Base-by-base conservation (phyloP, 92 coral and sea anemone species). In the Actinernus sp. region DNA sequence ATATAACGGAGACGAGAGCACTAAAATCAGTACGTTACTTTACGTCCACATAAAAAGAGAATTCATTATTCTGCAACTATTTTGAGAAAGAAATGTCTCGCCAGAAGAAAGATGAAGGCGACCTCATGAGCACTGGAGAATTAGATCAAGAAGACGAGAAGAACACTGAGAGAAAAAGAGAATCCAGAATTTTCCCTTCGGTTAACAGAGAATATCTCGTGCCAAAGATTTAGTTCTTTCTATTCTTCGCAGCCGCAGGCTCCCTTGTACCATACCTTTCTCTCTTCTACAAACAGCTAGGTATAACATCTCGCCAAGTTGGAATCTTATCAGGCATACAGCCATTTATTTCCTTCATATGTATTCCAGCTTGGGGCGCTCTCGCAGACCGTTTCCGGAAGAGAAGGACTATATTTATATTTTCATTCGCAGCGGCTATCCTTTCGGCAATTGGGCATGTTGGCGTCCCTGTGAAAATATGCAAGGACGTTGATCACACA, bases 271-370 rank as follows among this genome's bases (percentile, higher is more conserved):
- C 83, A 4, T 76, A 56, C 66, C 60, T 66, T 17, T 76, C 83
- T 25, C 38, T 76, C 21, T 76, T 76, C 25, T 76, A 64, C 11
- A 76, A 76, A 29, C 77, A 66, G 22, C 68, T 76, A 9, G 83
- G 85, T 27, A 32, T 78, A 34, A 56, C 78, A 11, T 60, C 85
- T 14, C 38, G 21, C 13, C 53, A 59, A 29, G 85, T 63, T 59
- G 85, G 85, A 16, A 54, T 78, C 43, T 67, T 78, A 13, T 66
- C 85, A 20, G 85, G 85, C 26, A 31, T 68, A 28, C 85, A 78
- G 49, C 85, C 85, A 2, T 78, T 78, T 58, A 40, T 78, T 27
- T 78, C 85, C 4, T 78, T 78, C 38, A 18, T 68, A 66, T 78
- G 58, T 49, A 78, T 62, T 37, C 85, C 85, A 7, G 26, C 54